These are phyloP conservation scores for Drosophila paulistorum DNA, from an alignment of 1,140 invertebrate genomes.

Conservation along the genomic window DNA sequence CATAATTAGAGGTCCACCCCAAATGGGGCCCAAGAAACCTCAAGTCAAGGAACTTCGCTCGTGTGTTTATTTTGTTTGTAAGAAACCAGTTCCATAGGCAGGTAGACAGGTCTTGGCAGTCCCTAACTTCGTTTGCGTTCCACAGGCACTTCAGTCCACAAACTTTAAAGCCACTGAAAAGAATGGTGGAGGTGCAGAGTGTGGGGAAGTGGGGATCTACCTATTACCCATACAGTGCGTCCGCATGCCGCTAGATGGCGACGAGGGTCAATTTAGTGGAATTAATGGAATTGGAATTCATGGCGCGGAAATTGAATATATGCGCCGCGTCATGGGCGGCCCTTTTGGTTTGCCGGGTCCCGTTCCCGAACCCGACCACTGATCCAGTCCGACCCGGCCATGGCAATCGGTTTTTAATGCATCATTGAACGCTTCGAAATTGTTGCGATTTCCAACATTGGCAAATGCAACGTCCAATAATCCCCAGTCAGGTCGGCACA, in stretches of 20 bases:
- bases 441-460: conserved; percentile 65
- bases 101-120: conserved; percentile 27
- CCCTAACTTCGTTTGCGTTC: conserved; percentile 57
- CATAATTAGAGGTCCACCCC: neutral
- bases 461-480: conserved; percentile 33
- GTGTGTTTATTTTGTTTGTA: conserved; percentile 10
- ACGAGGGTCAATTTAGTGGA: conserved; percentile 81
- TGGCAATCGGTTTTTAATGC: conserved; percentile 78
- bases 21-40: conserved; percentile 31
- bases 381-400: conserved; percentile 8
- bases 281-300: conserved; percentile 83
- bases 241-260: conserved; percentile 81
- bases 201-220: conserved; percentile 16
- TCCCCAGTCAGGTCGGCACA: neutral
- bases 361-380: neutral
- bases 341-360: conserved; percentile 4
- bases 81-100: conserved; percentile 57
- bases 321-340: conserved; percentile 55
- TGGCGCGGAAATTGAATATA: conserved; percentile 82
- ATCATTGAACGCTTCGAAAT: conserved; percentile 80
- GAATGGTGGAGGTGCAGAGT: too few relatives aligned
- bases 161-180: conserved; percentile 47
- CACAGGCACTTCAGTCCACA: conserved; percentile 49
- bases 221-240: conserved; percentile 54
- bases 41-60: conserved; percentile 32